These are phyloP conservation scores for Stictonetta naevosa DNA, from an alignment of 2,113 vertebrate genomes.

Conservation along the genomic window DNA sequence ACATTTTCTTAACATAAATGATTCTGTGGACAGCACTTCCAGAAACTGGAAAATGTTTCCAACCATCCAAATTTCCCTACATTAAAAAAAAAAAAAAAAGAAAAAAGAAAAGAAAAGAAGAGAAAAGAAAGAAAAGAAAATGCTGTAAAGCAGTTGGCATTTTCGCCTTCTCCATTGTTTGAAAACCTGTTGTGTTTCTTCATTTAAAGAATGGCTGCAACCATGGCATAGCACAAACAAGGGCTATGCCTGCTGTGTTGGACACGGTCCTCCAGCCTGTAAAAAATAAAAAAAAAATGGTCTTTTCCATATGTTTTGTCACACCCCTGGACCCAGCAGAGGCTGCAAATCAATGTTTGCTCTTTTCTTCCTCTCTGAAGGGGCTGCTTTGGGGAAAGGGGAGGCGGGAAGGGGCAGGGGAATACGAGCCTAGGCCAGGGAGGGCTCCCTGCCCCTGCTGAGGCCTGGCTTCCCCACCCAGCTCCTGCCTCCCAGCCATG, in stretches of 20 bases:
- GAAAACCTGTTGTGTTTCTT: neutral
- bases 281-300: neutral
- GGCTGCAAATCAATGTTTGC: neutral
- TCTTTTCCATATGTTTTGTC: neutral
- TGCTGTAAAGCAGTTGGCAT: neutral
- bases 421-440: neutral
- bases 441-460: neutral
- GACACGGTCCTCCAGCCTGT: neutral
- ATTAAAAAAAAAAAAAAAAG: neutral
- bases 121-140: neutral
- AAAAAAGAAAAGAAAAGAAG: neutral
- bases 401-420: neutral
- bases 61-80: neutral
- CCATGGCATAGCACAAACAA: rapidly evolving
- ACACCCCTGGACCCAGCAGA: neutral
- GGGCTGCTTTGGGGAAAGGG: rapidly evolving
- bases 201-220: neutral
- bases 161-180: neutral
- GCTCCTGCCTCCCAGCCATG: neutral
- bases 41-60: neutral
- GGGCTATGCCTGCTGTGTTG: neutral
- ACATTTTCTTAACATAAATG: neutral
- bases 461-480: neutral
- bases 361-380: neutral
- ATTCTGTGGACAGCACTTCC: neutral